phyloP scores from a whole-genome alignment of 2,113 vertebrate genomes.

The Lipophrys pholis region DNA sequence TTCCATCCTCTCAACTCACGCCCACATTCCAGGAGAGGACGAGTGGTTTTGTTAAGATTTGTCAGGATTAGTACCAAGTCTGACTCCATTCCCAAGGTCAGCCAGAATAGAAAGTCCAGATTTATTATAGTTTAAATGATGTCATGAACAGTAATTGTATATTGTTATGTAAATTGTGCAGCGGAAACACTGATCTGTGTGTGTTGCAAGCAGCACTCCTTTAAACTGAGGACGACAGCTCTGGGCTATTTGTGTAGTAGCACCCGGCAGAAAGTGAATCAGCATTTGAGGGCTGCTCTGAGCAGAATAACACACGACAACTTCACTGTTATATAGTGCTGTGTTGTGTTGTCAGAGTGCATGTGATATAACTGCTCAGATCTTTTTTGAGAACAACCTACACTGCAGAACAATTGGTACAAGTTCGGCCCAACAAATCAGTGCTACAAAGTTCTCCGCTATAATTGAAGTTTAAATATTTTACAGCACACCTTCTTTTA shows the following conservation, averaged over 20 bases:
- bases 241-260: conserved; percentile 22
- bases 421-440: conserved; percentile 40
- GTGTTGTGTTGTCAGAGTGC: conserved; percentile 38
- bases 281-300: conserved; percentile 54
- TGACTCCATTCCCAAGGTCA: conserved; percentile 48
- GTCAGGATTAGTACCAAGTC: conserved; percentile 49
- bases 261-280: conserved; percentile 50
- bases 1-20: conserved; percentile 22
- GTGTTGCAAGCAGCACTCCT: conserved; percentile 16
- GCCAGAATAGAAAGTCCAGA: background rate
- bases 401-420: conserved; percentile 30
- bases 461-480: background rate
- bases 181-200: background rate
- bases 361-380: conserved; percentile 31
- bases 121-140: background rate
- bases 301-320: conserved; percentile 35
- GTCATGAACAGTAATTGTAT: background rate
- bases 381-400: conserved; percentile 39
- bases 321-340: conserved; percentile 21
- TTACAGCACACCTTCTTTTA: no score
- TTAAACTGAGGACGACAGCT: conserved; percentile 46
- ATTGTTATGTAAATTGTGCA: conserved; percentile 1
- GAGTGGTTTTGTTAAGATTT: conserved; percentile 34
- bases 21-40: conserved; percentile 19
- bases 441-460: conserved; percentile 26